These are phyloP conservation scores for Drosophila borealis DNA, from an alignment of 2,888 invertebrate species.

Conservation along the genomic window DNA sequence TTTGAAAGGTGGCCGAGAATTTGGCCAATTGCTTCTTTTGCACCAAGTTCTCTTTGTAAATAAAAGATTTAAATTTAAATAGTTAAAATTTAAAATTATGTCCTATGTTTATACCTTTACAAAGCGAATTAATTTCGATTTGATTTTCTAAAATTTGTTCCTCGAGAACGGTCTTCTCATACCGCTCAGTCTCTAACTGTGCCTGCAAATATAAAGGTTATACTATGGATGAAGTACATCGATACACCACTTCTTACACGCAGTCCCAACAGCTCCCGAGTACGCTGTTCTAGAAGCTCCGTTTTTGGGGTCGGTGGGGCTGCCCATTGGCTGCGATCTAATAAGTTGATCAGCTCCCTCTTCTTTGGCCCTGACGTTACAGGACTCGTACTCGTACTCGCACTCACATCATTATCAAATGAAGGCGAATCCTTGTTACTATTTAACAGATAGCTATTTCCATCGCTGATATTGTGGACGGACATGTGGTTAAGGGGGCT, in stretches of 20 bases:
- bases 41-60: slow-evolving; percentile 33
- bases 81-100: background rate
- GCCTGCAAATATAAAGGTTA: slow-evolving; percentile 55
- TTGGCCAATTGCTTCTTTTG: slow-evolving; percentile 39
- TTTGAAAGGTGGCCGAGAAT: slow-evolving; percentile 15
- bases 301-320: slow-evolving; percentile 60
- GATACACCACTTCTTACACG: slow-evolving; percentile 60
- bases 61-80: background rate
- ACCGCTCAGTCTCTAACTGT: slow-evolving; percentile 81
- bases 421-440: background rate
- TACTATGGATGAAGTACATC: background rate
- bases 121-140: slow-evolving; percentile 37
- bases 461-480: background rate
- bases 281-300: slow-evolving; percentile 78
- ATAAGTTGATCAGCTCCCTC: background rate
- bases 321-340: background rate
- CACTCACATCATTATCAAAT: slow-evolving; percentile 5
- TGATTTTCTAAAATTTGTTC: slow-evolving; percentile 78
- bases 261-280: slow-evolving; percentile 77
- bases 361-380: background rate
- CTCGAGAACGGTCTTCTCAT: slow-evolving; percentile 82
- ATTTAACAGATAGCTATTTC: background rate
- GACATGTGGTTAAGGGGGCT: background rate
- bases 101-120: slow-evolving; percentile 33
- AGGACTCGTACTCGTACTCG: background rate